Conservation (phyloP, 2,888 invertebrate genomes). For the Pyrrhia umbra region DNA sequence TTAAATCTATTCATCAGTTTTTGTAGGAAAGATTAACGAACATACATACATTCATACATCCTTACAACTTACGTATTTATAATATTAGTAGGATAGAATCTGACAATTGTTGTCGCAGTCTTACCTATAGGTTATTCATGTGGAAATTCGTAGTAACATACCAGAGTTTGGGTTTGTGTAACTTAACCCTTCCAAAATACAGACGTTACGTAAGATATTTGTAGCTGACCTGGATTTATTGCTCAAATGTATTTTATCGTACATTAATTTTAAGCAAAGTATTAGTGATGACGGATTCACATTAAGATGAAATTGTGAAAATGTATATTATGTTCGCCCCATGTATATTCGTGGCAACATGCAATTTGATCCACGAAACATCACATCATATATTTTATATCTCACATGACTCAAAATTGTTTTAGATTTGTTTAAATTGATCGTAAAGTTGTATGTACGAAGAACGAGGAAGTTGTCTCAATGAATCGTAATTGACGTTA, state of each 20-base stretch:
- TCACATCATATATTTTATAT: slow-evolving; percentile 23
- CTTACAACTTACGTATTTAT: too few species aligned
- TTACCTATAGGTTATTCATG: too few species aligned
- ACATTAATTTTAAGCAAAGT: background rate
- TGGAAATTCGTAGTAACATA: too few species aligned
- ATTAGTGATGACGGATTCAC: background rate
- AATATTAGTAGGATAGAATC: too few species aligned
- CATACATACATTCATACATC: too few species aligned
- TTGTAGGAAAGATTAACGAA: too few species aligned
- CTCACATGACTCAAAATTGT: slow-evolving; percentile 48
- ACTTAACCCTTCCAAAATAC: too few species aligned
- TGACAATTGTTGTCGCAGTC: too few species aligned
- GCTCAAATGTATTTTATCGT: background rate
- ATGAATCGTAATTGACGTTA: slow-evolving; percentile 59
- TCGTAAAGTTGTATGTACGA: slow-evolving; percentile 60
- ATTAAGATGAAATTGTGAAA: background rate
- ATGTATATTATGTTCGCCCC: background rate
- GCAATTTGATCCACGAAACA: slow-evolving; percentile 18
- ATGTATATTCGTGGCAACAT: slow-evolving; percentile 1
- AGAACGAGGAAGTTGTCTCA: slow-evolving; percentile 60
- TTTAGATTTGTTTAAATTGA: slow-evolving; percentile 65
- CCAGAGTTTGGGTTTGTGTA: too few species aligned
- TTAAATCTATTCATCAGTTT: too few species aligned
- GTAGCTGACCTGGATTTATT: background rate
- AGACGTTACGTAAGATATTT: background rate